Conservation (phyloP, 1,140 invertebrate genomes). For the Steinernema feltiae region DNA sequence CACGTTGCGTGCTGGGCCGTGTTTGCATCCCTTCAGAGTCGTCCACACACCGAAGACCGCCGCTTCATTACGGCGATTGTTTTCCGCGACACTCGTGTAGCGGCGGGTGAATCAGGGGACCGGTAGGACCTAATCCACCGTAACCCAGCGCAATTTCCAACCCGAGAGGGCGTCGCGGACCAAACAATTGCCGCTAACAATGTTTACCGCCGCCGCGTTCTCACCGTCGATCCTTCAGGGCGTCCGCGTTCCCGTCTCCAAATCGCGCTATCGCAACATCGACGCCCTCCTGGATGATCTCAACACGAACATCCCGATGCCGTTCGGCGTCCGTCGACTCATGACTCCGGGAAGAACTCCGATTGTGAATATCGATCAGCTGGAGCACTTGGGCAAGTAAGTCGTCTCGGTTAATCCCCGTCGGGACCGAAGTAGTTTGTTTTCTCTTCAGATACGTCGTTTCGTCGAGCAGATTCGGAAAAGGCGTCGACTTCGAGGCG, state of each 20-base stretch:
- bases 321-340: slow-evolving; percentile 50
- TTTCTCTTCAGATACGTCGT: slow-evolving; percentile 49
- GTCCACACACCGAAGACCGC: too few relatives aligned
- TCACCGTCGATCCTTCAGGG: slow-evolving; percentile 39
- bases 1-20: too few relatives aligned
- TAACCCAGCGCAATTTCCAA: not conserved
- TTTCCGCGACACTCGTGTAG: too few relatives aligned
- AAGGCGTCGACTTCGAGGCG: slow-evolving; percentile 49
- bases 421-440: not conserved
- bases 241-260: slow-evolving; percentile 53
- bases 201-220: slow-evolving; percentile 5
- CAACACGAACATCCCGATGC: slow-evolving; percentile 47
- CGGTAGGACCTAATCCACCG: not conserved
- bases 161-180: not conserved
- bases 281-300: slow-evolving; percentile 51
- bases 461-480: slow-evolving; percentile 38
- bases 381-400: slow-evolving; percentile 55
- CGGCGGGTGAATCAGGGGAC: not conserved
- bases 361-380: slow-evolving; percentile 43
- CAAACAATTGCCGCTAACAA: slow-evolving; percentile 2
- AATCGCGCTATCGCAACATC: slow-evolving; percentile 53
- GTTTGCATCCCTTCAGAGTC: too few relatives aligned
- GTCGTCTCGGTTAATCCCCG: not conserved
- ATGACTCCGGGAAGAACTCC: slow-evolving; percentile 52
- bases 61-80: too few relatives aligned